Conservation (phyloP, 2,797 vertebrate genomes). For the Lagorchestes hirsutus region DNA sequence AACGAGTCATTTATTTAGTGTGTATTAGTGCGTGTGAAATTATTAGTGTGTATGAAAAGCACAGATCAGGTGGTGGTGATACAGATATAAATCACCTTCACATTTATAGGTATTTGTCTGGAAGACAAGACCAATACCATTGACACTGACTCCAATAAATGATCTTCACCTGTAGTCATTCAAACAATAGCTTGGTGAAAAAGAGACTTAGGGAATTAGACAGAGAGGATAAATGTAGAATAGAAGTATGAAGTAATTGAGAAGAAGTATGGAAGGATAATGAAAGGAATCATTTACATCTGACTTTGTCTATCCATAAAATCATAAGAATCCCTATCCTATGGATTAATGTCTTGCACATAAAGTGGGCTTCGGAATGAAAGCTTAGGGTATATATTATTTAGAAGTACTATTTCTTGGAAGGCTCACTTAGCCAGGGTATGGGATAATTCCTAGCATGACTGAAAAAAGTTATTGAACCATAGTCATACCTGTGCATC, state of each 20-base stretch:
- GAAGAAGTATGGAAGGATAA: background rate
- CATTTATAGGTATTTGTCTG: background rate
- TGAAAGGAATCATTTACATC: background rate
- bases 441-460: background rate
- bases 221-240: background rate
- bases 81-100: background rate
- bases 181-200: background rate
- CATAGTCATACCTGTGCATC: constrained; percentile 67
- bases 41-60: background rate
- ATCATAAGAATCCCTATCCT: background rate
- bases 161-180: background rate
- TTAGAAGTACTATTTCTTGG: background rate
- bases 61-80: background rate
- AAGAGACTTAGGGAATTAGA: background rate
- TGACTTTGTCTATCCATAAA: background rate
- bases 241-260: background rate
- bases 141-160: background rate
- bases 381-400: background rate
- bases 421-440: background rate
- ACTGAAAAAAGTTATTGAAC: background rate
- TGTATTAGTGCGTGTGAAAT: background rate
- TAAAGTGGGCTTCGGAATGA: background rate
- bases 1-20: background rate
- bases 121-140: background rate
- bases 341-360: background rate